phyloP scores from a whole-genome alignment of 2,113 vertebrate genomes.

The Synchiropus splendidus region DNA sequence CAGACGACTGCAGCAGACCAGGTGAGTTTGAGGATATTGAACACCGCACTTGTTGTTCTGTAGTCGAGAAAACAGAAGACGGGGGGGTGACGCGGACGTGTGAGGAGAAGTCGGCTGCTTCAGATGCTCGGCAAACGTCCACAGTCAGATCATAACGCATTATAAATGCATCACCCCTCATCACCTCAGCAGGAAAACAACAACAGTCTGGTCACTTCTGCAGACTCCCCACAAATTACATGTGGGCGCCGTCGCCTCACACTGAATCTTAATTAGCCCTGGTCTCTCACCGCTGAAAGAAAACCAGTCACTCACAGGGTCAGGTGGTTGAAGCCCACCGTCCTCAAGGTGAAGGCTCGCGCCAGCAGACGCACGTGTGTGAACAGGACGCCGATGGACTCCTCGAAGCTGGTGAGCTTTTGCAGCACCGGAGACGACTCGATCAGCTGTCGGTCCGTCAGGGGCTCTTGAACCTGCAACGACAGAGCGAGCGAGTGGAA shows the following conservation, averaged over 20 bases:
- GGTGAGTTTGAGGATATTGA: conserved; percentile 8
- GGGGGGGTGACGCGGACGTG: conserved; percentile 27
- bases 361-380: conserved; percentile 91
- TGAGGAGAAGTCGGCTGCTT: conserved; percentile 11
- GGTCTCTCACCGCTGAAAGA: conserved; percentile 8
- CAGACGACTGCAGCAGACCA: too few relatives aligned
- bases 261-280: conserved; percentile 36
- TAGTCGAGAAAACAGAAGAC: conserved; percentile 2
- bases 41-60: conserved; percentile 6
- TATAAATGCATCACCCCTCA: conserved; percentile 24
- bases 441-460: conserved; percentile 90
- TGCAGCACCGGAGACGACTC: conserved; percentile 96
- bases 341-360: conserved; percentile 90
- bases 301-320: conserved; percentile 78
- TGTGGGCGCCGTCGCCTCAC: conserved; percentile 9
- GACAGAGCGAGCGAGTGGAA: neutral
- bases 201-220: conserved; percentile 8
- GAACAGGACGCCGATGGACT: conserved; percentile 87
- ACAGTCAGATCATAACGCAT: conserved; percentile 34
- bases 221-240: conserved; percentile 24
- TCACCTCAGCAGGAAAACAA: conserved; percentile 30
- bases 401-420: conserved; percentile 90
- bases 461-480: conserved; percentile 81
- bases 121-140: conserved; percentile 13
- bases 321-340: conserved; percentile 97